Evolutionary conservation across 2,888 invertebrate genomes (phyloP).

Genomic region (Rhamnusium bicolor): DNA sequence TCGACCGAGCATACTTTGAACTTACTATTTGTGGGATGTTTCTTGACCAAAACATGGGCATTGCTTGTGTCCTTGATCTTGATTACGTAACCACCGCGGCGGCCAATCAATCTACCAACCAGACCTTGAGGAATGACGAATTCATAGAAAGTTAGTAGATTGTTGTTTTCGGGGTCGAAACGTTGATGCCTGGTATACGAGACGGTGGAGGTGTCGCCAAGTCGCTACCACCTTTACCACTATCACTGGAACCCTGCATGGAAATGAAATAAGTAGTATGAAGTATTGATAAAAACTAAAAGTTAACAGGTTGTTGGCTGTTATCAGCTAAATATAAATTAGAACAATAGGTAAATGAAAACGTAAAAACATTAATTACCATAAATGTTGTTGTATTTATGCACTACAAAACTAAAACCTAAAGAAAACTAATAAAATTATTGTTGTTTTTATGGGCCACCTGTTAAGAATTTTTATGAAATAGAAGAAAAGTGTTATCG

Average conservation of each 20-base stretch:
- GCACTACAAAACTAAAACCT: too few species aligned
- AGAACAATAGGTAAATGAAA: too few species aligned
- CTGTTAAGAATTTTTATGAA: too few species aligned
- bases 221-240: slow-evolving; percentile 86
- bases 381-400: too few species aligned
- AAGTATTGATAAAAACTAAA: background rate
- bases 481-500: too few species aligned
- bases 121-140: slow-evolving; percentile 83
- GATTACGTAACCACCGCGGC: slow-evolving; percentile 86
- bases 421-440: too few species aligned
- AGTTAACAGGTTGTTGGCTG: background rate
- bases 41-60: slow-evolving; percentile 85
- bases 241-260: slow-evolving; percentile 84
- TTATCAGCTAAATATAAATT: background rate
- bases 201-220: slow-evolving; percentile 81
- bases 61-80: slow-evolving; percentile 85
- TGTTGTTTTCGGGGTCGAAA: slow-evolving; percentile 62
- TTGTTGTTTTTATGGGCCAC: too few species aligned
- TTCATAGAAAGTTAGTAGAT: slow-evolving; percentile 75
- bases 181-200: slow-evolving; percentile 69
- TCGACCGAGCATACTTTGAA: slow-evolving; percentile 82
- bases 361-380: too few species aligned
- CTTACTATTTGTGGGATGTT: slow-evolving; percentile 81
- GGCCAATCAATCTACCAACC: slow-evolving; percentile 91
- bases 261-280: slow-evolving; percentile 41